These are phyloP conservation scores for Pandemis cinnamomeana DNA, from an alignment of 2,888 invertebrate species.

Conservation along the genomic window DNA sequence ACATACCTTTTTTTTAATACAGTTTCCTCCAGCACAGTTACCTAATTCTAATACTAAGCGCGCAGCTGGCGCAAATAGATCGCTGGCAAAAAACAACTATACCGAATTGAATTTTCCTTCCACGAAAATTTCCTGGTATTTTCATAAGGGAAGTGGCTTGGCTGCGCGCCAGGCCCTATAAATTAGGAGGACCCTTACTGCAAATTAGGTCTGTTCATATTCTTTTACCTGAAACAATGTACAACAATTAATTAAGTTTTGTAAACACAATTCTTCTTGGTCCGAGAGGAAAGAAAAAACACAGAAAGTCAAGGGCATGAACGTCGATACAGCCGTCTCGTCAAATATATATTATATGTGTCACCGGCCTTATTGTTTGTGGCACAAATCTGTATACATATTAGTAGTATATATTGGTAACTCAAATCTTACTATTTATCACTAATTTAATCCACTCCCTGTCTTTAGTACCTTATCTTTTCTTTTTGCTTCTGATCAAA, in stretches of 20 bases:
- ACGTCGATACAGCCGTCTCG: too few species aligned
- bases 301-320: too few species aligned
- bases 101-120: conserved; percentile 16
- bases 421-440: too few species aligned
- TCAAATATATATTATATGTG: too few species aligned
- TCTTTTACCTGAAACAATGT: conserved; percentile 29
- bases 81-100: conserved; percentile 1
- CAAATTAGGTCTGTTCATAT: not conserved
- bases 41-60: not conserved
- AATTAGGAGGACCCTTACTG: conserved; percentile 13
- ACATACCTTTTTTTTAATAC: too few species aligned
- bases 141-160: conserved; percentile 11
- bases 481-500: too few species aligned
- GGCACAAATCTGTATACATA: too few species aligned
- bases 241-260: conserved; percentile 1
- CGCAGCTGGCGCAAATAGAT: conserved; percentile 2
- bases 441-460: too few species aligned
- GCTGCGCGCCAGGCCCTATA: conserved; percentile 10
- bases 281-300: too few species aligned
- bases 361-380: too few species aligned
- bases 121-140: conserved; percentile 4
- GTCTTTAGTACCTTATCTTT: too few species aligned
- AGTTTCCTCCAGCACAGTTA: not conserved
- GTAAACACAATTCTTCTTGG: not conserved
- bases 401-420: too few species aligned